These are phyloP conservation scores for Axis porcinus DNA, from an alignment of 2,113 vertebrate species.

Conservation along the genomic window DNA sequence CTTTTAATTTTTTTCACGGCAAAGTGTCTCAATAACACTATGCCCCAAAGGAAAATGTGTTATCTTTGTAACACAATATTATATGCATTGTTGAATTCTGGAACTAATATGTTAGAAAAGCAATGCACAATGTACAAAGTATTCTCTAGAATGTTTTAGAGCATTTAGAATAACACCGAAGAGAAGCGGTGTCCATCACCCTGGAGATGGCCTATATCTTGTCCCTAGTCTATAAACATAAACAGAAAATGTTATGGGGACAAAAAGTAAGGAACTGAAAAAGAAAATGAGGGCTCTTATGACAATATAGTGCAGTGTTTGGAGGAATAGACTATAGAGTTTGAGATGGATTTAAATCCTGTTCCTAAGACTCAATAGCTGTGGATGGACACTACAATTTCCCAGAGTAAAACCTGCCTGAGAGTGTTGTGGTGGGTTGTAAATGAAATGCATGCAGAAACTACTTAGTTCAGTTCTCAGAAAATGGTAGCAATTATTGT, in stretches of 20 bases:
- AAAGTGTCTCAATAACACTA: slow-evolving; percentile 21
- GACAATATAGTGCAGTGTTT: not conserved
- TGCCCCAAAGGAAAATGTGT: slow-evolving; percentile 35
- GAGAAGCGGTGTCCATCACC: not conserved
- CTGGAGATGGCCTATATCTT: not conserved
- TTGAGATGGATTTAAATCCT: not conserved
- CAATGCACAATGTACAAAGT: not conserved
- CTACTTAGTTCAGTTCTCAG: not conserved
- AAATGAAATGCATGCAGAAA: not conserved
- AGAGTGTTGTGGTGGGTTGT: not conserved
- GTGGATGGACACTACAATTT: not conserved
- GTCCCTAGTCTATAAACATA: not conserved
- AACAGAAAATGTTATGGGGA: not conserved
- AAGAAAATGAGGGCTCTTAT: not conserved
- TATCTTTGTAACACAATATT: slow-evolving; percentile 44
- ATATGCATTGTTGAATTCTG: slow-evolving; percentile 39
- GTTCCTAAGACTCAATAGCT: not conserved
- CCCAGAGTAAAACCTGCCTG: not conserved
- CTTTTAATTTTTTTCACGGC: slow-evolving; percentile 4
- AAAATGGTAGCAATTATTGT: not conserved
- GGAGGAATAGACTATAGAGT: not conserved
- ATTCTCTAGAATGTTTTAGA: slow-evolving; percentile 6
- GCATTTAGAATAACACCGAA: not conserved
- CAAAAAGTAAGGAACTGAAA: not conserved
- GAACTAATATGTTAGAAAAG: slow-evolving; percentile 37